Evolutionary conservation across 2,888 invertebrate genomes (phyloP).

Genomic region (Cryptocephalus primarius): DNA sequence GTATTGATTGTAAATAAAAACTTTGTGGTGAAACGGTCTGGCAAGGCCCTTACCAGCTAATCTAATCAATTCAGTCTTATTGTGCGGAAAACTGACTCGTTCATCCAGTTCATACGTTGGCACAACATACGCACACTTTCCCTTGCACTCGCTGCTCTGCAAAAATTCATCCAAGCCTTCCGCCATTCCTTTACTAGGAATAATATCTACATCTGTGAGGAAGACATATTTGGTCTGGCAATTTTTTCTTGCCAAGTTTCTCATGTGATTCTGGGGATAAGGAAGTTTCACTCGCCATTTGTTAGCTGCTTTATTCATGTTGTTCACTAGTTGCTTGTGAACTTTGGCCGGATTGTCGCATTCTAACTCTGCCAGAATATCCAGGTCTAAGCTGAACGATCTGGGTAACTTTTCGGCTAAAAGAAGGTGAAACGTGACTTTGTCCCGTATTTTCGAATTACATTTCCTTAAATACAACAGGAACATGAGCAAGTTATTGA

Average conservation of each 20-base stretch:
- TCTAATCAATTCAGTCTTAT: constrained; percentile 66
- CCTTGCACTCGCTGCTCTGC: constrained; percentile 40
- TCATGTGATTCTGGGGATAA: constrained; percentile 82
- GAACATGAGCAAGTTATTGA: constrained; percentile 60
- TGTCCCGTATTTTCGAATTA: constrained; percentile 57
- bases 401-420: constrained; percentile 47
- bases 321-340: constrained; percentile 43
- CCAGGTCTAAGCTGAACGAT: constrained; percentile 26
- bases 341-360: constrained; percentile 61
- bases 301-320: constrained; percentile 13
- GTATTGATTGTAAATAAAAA: constrained; percentile 85
- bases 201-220: constrained; percentile 79
- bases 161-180: constrained; percentile 61
- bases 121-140: constrained; percentile 73
- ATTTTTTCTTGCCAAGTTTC: constrained; percentile 77
- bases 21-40: constrained; percentile 81
- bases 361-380: constrained; percentile 37
- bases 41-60: constrained; percentile 70
- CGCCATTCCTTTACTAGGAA: constrained; percentile 66
- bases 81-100: constrained; percentile 66
- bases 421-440: constrained; percentile 66
- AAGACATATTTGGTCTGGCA: constrained; percentile 74
- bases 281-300: constrained; percentile 62
- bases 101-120: constrained; percentile 83
- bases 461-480: constrained; percentile 66